These are phyloP conservation scores for Halcyon smyrnensis DNA, from an alignment of 2,797 vertebrate species.

Conservation along the genomic window DNA sequence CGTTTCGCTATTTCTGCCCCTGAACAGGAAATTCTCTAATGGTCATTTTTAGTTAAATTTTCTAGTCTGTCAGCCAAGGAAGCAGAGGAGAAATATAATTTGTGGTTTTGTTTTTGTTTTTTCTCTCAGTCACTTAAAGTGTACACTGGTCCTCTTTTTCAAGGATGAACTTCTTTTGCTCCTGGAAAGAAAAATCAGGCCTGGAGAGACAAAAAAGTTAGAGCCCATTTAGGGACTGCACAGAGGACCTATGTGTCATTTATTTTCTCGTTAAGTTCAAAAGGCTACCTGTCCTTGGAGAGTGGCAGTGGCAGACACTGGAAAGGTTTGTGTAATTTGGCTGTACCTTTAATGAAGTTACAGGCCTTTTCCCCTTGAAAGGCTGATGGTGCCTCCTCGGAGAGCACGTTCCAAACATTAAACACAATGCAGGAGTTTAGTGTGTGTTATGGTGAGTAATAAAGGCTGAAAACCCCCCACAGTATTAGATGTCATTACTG, in stretches of 20 bases:
- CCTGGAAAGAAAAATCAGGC: background rate
- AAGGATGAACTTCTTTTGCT: background rate
- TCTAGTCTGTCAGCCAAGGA: background rate
- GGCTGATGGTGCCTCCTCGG: background rate
- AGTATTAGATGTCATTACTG: background rate
- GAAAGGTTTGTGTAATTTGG: background rate
- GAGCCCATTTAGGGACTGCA: background rate
- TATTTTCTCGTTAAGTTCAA: background rate
- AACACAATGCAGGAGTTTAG: background rate
- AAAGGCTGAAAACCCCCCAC: background rate
- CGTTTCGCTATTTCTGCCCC: background rate
- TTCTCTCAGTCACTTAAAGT: background rate
- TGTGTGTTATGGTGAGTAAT: background rate
- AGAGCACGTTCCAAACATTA: background rate
- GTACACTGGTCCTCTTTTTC: background rate
- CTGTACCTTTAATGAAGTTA: background rate
- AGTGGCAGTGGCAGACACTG: background rate
- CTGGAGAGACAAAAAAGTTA: background rate
- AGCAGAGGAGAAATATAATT: conserved; percentile 3
- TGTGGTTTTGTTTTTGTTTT: background rate
- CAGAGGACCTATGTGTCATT: background rate
- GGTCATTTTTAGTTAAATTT: conserved; percentile 35
- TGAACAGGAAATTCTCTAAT: conserved; percentile 1
- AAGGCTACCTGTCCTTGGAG: background rate
- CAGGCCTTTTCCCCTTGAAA: background rate